phyloP scores from a whole-genome alignment of 1,140 invertebrate genomes.

The Latrodectus geometricus region DNA sequence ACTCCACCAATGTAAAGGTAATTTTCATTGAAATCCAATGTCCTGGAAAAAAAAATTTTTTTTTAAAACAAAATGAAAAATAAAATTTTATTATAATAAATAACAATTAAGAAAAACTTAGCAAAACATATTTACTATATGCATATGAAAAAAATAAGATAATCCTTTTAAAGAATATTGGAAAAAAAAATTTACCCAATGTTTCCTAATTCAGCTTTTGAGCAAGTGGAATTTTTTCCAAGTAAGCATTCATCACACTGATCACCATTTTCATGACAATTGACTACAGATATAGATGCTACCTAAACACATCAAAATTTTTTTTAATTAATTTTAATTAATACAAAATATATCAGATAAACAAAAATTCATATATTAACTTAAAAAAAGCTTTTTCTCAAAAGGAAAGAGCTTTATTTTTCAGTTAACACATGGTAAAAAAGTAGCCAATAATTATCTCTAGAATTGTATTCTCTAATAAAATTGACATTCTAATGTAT shows the following conservation, averaged over 20 bases:
- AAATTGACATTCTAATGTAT: too few relatives aligned
- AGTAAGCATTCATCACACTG: slow-evolving; percentile 85
- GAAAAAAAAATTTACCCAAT: slow-evolving; percentile 78
- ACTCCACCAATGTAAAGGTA: slow-evolving; percentile 87
- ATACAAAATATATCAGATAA: neutral
- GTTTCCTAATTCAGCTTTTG: slow-evolving; percentile 84
- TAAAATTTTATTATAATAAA: too few relatives aligned
- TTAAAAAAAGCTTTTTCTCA: too few relatives aligned
- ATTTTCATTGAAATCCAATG: slow-evolving; percentile 92
- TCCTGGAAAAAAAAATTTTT: slow-evolving; percentile 73
- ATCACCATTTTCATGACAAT: slow-evolving; percentile 86
- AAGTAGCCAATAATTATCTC: too few relatives aligned
- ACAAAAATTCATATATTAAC: neutral
- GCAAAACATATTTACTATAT: neutral
- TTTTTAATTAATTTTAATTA: slow-evolving; percentile 8
- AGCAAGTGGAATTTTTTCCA: slow-evolving; percentile 80
- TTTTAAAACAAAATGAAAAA: neutral
- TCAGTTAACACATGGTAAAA: too few relatives aligned
- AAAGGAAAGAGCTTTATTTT: too few relatives aligned
- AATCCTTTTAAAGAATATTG: slow-evolving; percentile 68
- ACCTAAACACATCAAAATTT: slow-evolving; percentile 72
- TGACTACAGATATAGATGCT: slow-evolving; percentile 83
- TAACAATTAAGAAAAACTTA: slow-evolving; percentile 11
- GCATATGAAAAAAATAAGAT: slow-evolving; percentile 50
- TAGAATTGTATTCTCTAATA: too few relatives aligned